phyloP scores from a whole-genome alignment of 1,140 invertebrate genomes.

The Homalodisca vitripennis region DNA sequence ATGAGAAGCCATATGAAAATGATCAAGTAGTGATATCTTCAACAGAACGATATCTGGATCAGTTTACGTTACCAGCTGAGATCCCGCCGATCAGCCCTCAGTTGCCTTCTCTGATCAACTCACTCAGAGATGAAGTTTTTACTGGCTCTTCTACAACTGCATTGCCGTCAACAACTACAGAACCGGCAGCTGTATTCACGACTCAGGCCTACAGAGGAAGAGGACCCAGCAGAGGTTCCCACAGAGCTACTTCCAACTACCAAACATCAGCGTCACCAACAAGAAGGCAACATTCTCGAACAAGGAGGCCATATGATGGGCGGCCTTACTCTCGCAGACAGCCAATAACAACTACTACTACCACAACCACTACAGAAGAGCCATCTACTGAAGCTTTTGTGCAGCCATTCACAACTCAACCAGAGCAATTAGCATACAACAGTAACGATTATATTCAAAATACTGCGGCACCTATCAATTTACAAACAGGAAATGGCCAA shows the following conservation, averaged over 20 bases:
- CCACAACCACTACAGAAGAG: conserved; percentile 14
- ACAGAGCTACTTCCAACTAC: conserved; percentile 25
- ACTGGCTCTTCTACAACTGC: conserved; percentile 24
- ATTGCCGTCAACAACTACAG: conserved; percentile 24
- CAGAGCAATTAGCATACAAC: background rate
- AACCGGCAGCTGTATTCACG: conserved; percentile 18
- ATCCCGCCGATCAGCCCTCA: conserved; percentile 37
- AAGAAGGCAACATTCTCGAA: conserved; percentile 10
- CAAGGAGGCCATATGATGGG: conserved; percentile 30
- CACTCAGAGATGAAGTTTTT: conserved; percentile 37
- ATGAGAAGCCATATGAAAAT: conserved; percentile 28
- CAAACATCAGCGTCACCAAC: conserved; percentile 10
- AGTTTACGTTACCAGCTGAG: conserved; percentile 35
- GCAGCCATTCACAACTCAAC: background rate
- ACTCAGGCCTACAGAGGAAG: conserved; percentile 29
- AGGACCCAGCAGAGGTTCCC: conserved; percentile 30
- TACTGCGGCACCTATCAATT: background rate
- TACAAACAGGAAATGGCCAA: background rate
- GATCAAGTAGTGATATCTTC: background rate
- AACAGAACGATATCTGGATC: conserved; percentile 19
- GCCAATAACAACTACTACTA: conserved; percentile 15
- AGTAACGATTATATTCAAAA: conserved; percentile 13
- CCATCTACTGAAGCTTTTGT: conserved; percentile 16
- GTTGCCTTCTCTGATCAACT: conserved; percentile 37
- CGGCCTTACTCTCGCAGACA: conserved; percentile 24